A percentile compares a stretch with the other conserved stretches of the same genome.
These are phyloP conservation scores for Rugalucina vietnamica DNA, from an alignment of 2,888 invertebrate species.

Conservation along the genomic window DNA sequence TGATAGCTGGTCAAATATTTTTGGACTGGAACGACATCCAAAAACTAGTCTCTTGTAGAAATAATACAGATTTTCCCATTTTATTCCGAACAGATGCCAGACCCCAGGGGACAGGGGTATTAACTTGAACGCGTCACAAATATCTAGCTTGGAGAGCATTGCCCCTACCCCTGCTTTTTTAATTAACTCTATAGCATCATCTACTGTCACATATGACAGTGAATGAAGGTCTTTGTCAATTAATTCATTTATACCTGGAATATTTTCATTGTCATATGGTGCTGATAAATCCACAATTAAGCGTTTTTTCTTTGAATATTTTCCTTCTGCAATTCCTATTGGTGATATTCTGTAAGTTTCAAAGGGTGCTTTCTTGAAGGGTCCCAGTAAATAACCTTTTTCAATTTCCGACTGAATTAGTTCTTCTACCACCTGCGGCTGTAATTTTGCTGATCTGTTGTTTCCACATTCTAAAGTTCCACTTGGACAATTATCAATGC, in stretches of 20 bases:
- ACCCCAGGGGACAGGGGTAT: conserved; percentile 38
- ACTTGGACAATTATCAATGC: not conserved
- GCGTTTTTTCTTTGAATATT: not conserved
- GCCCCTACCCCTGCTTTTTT: conserved; percentile 18
- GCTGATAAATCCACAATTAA: not conserved
- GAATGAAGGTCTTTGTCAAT: conserved; percentile 53
- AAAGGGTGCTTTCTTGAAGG: not conserved
- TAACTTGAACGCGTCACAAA: conserved; percentile 54
- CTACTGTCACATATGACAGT: conserved; percentile 49
- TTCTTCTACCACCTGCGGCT: not conserved
- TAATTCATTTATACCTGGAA: conserved; percentile 50
- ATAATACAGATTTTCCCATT: conserved; percentile 48
- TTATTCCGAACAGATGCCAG: conserved; percentile 41
- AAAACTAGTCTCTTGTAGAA: conserved; percentile 38
- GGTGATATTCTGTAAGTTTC: not conserved
- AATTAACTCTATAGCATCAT: conserved; percentile 55
- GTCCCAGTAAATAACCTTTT: not conserved
- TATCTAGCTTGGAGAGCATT: conserved; percentile 46
- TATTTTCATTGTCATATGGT: not conserved
- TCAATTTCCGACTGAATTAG: not conserved
- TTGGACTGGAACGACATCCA: conserved; percentile 43
- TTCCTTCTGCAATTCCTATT: not conserved
- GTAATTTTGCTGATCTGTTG: not conserved
- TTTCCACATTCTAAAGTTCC: not conserved
- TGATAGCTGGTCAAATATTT: conserved; percentile 53